Conservation (phyloP, 2,113 vertebrate species). For the Raphicerus campestris region DNA sequence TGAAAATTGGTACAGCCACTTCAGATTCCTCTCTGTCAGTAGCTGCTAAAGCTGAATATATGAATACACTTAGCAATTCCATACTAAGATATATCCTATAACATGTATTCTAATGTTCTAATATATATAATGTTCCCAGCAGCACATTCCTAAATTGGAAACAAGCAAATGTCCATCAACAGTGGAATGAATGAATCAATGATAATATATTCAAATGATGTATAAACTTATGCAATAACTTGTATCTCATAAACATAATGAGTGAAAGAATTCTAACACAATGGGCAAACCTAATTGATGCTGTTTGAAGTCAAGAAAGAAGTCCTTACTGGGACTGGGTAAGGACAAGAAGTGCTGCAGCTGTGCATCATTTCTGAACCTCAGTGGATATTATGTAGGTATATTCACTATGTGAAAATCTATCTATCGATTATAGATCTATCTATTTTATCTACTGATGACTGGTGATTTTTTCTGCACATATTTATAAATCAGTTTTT, state of each 20-base stretch:
- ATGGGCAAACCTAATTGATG: neutral
- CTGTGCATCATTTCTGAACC: neutral
- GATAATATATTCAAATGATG: neutral
- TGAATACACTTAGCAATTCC: neutral
- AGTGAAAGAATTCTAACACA: neutral
- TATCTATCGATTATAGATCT: neutral
- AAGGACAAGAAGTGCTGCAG: neutral
- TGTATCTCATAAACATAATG: neutral
- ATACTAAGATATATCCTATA: neutral
- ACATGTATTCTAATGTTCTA: neutral
- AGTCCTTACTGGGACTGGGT: neutral
- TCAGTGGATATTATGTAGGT: neutral
- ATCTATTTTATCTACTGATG: neutral
- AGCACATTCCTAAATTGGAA: neutral
- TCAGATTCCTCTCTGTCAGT: neutral
- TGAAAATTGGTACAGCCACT: neutral
- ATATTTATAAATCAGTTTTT: neutral
- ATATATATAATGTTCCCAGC: neutral
- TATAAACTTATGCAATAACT: neutral
- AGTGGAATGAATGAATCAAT: neutral
- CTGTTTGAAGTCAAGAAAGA: neutral
- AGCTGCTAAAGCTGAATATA: neutral
- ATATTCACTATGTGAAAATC: neutral
- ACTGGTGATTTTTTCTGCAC: neutral
- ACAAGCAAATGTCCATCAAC: neutral